Evolutionary conservation across 1,140 invertebrate genomes (phyloP).

Genomic region (Lordiphosa mommai): DNA sequence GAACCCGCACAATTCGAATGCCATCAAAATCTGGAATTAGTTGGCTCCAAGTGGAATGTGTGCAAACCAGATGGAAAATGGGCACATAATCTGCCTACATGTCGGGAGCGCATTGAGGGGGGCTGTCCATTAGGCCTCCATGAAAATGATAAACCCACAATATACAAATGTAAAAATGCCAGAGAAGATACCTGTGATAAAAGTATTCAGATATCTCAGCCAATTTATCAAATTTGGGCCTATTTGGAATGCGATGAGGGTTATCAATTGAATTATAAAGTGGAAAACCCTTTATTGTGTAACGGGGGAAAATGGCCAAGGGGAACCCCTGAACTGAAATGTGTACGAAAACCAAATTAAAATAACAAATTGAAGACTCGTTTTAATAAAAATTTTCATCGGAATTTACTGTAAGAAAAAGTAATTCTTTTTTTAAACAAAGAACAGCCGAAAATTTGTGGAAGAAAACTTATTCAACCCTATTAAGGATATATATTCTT

Average conservation of each 20-base stretch:
- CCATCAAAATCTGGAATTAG: accelerated
- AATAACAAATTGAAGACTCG: too few species aligned
- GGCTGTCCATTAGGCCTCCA: background rate
- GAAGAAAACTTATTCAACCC: too few species aligned
- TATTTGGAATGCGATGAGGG: background rate
- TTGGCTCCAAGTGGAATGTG: conserved; percentile 10
- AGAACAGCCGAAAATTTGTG: too few species aligned
- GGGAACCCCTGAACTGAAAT: background rate
- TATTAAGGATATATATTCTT: too few species aligned
- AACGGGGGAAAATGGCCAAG: background rate
- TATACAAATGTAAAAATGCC: background rate
- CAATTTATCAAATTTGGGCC: background rate
- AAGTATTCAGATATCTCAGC: background rate
- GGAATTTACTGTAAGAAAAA: too few species aligned
- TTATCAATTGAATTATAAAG: background rate
- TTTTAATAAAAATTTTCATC: too few species aligned
- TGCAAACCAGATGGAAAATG: conserved; percentile 4
- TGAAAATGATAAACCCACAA: background rate
- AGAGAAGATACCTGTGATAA: background rate
- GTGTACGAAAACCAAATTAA: background rate
- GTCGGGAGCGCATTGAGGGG: background rate
- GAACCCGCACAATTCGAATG: conserved; percentile 1
- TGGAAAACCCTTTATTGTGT: too few species aligned
- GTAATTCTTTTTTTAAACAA: too few species aligned
- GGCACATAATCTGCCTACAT: background rate